phyloP scores from a whole-genome alignment of 2,888 invertebrate genomes.

The Drosophila kuntzei region DNA sequence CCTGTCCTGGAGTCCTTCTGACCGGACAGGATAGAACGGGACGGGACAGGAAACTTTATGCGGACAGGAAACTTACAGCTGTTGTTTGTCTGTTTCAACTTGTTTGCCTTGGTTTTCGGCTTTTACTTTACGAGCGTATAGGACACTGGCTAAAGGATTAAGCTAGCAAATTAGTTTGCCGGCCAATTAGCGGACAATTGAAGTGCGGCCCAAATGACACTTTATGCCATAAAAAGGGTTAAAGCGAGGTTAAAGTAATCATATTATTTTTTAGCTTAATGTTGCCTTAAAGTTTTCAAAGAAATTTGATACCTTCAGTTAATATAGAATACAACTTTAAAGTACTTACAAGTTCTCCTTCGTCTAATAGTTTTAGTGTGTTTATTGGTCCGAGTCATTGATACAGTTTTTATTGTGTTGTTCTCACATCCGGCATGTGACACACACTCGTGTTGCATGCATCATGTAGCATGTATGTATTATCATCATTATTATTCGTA shows the following conservation, averaged over 20 bases:
- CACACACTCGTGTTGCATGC: constrained; percentile 14
- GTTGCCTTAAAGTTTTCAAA: neutral
- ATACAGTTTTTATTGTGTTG: constrained; percentile 39
- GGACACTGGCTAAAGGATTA: constrained; percentile 10
- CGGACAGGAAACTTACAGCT: constrained; percentile 52
- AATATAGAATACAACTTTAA: no score
- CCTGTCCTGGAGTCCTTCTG: constrained; percentile 13
- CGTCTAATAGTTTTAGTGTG: neutral
- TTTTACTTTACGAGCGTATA: constrained; percentile 7
- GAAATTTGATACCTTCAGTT: no score
- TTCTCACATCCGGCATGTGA: constrained; percentile 19
- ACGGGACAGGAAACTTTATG: constrained; percentile 35
- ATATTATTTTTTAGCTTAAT: neutral
- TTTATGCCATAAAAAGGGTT: neutral
- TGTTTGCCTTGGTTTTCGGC: constrained; percentile 31
- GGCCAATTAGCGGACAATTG: constrained; percentile 47
- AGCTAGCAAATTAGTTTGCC: constrained; percentile 22
- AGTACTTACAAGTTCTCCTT: neutral
- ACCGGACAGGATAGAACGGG: neutral
- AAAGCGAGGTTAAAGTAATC: neutral
- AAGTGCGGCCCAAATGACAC: neutral
- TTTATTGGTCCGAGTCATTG: constrained; percentile 36
- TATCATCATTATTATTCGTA: constrained; percentile 63
- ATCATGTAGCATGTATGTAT: constrained; percentile 20
- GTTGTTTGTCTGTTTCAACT: constrained; percentile 32